Base-by-base conservation (phyloP, 1,140 invertebrate species). In the Heliconius eleuchia region DNA sequence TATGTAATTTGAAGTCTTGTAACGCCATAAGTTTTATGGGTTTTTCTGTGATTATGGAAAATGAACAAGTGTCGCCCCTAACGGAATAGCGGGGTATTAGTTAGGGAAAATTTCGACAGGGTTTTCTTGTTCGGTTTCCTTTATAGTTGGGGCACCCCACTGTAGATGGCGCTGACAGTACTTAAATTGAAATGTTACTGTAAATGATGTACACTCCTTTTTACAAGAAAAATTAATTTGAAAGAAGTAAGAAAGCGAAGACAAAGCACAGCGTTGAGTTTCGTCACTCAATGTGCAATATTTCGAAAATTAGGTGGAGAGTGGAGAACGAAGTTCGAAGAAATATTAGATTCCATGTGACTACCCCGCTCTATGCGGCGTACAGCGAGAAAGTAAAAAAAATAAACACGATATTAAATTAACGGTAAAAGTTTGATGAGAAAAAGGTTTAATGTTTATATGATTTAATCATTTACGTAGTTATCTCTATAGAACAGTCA, bases 121-220 rank as follows among this genome's bases (percentile, higher is more conserved):
- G 71, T 19, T 30, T 27, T 30, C n/a, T 66, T 66, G 60, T 27
- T 27, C 23, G 23, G 34, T 11, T 66, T 71, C 11, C 19, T 27
- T 76, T 74, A 6, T 81, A 84, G 78, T 89, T 83, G 71, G 73
- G 37, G 60, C n/a, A 83, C 86, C 87, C 85, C 80, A 3, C 77
- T 78, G 37, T 60, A 89, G 87, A 83, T 87, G 87, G 86, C 86
- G 85, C 73, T 87, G 55, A 27, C 70, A 9, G 73, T 73, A 30
- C 11, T 8, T 27, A 23, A 30, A 66, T 16, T 66, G 23, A 30
- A 66, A 66, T 27, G 27, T 66, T 66, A 19, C 52, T 18, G 52
- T 19, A 19, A 55, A 19, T 55, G 13, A 46, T 13, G 9, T 46
- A 46, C 13, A 37, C 34, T 6, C 6, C 34, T 37, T 37, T 37